Conservation (phyloP, 2,113 vertebrate species). For the Psephotus haematonotus region DNA sequence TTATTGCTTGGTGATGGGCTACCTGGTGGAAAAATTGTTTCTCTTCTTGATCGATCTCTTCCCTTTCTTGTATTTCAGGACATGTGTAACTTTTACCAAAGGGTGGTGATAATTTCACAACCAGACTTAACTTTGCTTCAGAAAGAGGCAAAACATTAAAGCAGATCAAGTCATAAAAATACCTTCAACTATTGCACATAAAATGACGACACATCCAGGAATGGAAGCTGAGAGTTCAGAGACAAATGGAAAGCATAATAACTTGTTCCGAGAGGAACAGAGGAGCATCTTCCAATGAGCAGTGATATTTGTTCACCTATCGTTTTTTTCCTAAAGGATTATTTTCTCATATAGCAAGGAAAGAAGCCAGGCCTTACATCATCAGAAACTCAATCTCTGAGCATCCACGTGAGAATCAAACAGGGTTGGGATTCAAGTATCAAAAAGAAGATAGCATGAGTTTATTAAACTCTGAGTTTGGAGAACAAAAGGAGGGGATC, state of each 20-base stretch:
- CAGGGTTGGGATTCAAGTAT: not conserved
- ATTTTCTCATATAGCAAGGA: not conserved
- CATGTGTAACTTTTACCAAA: not conserved
- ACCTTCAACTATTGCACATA: not conserved
- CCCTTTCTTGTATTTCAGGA: not conserved
- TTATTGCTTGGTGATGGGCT: not conserved
- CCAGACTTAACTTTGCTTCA: not conserved
- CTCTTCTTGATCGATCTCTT: not conserved
- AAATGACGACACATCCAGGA: not conserved
- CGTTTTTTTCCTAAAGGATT: not conserved
- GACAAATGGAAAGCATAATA: not conserved
- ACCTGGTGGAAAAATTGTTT: not conserved
- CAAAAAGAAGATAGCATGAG: not conserved
- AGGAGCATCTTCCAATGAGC: not conserved
- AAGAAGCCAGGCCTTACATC: not conserved
- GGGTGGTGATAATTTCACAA: not conserved
- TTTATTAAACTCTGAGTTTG: not conserved
- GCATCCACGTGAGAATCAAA: not conserved
- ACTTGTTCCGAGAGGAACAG: not conserved
- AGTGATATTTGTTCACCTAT: not conserved
- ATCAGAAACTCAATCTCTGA: not conserved
- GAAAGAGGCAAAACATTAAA: not conserved
- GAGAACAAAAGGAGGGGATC: not conserved
- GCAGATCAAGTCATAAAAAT: not conserved
- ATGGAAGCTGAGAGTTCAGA: not conserved